phyloP scores from a whole-genome alignment of 2,113 vertebrate species.

The Lucifuga dentata region DNA sequence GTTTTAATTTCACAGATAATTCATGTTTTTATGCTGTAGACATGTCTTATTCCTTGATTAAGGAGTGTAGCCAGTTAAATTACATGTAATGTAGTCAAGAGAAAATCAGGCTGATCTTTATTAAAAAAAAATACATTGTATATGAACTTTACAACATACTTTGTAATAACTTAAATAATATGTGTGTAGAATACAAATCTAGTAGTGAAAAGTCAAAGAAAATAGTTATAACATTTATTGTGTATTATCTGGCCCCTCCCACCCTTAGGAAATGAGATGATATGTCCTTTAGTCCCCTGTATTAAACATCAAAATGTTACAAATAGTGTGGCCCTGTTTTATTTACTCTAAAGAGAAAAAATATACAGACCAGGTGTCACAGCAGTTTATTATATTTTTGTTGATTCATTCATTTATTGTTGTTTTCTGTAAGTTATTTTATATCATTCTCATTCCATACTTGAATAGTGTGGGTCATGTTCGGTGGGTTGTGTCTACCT shows the following conservation, averaged over 20 bases:
- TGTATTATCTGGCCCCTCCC: constrained; percentile 49
- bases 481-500: neutral
- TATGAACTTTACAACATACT: constrained; percentile 47
- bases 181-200: constrained; percentile 68
- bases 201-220: constrained; percentile 41
- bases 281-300: constrained; percentile 47
- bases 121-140: constrained; percentile 34
- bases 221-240: constrained; percentile 35
- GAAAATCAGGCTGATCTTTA: constrained; percentile 19
- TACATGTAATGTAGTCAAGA: constrained; percentile 55
- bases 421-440: constrained; percentile 47
- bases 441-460: constrained; percentile 64
- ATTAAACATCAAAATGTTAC: constrained; percentile 63
- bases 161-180: constrained; percentile 62
- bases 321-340: constrained; percentile 52
- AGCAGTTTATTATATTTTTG: constrained; percentile 13
- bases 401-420: constrained; percentile 24
- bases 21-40: constrained; percentile 28
- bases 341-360: constrained; percentile 43
- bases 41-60: constrained; percentile 28
- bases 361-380: constrained; percentile 17
- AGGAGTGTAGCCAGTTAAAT: constrained; percentile 52
- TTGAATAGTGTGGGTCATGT: constrained; percentile 53
- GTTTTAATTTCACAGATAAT: constrained; percentile 38
- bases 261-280: constrained; percentile 42